Base-by-base conservation (phyloP, 2,113 vertebrate genomes). In the Conger conger region DNA sequence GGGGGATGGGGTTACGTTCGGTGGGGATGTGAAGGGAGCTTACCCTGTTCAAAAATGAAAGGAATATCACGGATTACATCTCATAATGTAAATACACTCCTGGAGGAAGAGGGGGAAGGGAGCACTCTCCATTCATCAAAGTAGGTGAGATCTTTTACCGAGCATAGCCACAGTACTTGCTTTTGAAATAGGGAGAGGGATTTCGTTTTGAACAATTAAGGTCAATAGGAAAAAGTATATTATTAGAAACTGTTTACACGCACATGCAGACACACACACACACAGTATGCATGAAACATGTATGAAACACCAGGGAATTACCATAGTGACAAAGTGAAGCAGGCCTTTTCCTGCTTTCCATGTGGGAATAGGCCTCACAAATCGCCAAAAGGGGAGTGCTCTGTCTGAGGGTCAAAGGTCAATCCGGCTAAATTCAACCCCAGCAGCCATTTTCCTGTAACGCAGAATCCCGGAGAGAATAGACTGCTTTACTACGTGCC, bases 81-180 rank as follows among this genome's bases (percentile, higher is more conserved):
- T 84, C 86, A 86, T 88, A 88, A 89, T 88, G 87, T 89, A 89
- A 87, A 88, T 86, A 85, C 84, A 85, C 79, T 40, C 57, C 45
- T 50, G 45, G 45, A 50, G 11, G 45, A 9, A 50, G 11, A 50
- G 45, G 45, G 8, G 11, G 40, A 57, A 16, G 15, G 54, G 54
- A 18, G 1, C 54, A 16, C 18, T 20, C 57, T 63, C 20, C 57
- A 63, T 27, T 63, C 57, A 27, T 63, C 20, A 63, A 27, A 63
- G 23, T 63, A 23, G 18, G 57, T 63, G 57, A 13, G 45, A 50
- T 13, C 45, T 50, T 50, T 50, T 50, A 50, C 45, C 11, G 15
- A 9, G 45, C 45, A 15, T 50, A 15, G 45, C 45, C 15, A 50
- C 45, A 50, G 45, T 42, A 50, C 57, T 4, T 0, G 20, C 20